Conservation (phyloP, 2,797 vertebrate species). For the Hipposideros larvatus region DNA sequence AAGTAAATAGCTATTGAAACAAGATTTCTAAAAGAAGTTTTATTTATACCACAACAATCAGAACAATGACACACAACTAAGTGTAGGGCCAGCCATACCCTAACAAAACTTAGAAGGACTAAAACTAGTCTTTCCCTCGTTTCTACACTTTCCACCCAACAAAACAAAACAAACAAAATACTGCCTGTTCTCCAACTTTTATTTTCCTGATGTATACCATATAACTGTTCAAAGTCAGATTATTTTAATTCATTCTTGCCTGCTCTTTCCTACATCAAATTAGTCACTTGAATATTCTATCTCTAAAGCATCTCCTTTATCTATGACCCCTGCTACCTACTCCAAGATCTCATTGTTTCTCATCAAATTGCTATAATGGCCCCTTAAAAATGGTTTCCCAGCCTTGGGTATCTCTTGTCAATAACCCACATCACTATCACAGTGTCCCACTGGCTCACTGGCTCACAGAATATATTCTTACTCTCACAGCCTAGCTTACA, state of each 20-base stretch:
- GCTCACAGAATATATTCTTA: neutral
- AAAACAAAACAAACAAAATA: conserved; percentile 56
- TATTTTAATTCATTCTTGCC: conserved; percentile 26
- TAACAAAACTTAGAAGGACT: neutral
- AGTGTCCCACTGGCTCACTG: neutral
- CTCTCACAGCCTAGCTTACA: conserved; percentile 8
- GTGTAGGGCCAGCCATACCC: neutral
- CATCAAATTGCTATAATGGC: conserved; percentile 11
- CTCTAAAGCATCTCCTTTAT: conserved; percentile 35
- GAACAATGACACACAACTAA: conserved; percentile 45
- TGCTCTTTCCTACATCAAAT: conserved; percentile 22
- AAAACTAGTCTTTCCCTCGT: conserved; percentile 8
- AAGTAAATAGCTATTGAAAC: neutral
- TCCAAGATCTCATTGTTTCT: neutral
- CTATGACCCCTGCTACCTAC: neutral
- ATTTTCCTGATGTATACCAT: conserved; percentile 34
- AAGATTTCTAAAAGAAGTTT: conserved; percentile 44
- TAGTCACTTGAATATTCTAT: neutral
- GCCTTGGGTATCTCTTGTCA: neutral
- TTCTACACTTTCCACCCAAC: neutral
- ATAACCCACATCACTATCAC: neutral
- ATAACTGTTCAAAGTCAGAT: neutral
- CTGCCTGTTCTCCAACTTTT: neutral
- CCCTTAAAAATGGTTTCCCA: neutral
- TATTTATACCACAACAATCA: conserved; percentile 36